A percentile compares a stretch with the other conserved stretches of the same genome.
These are phyloP conservation scores for Tokudaia muenninki DNA, from an alignment of 2,797 vertebrate species.

Conservation along the genomic window DNA sequence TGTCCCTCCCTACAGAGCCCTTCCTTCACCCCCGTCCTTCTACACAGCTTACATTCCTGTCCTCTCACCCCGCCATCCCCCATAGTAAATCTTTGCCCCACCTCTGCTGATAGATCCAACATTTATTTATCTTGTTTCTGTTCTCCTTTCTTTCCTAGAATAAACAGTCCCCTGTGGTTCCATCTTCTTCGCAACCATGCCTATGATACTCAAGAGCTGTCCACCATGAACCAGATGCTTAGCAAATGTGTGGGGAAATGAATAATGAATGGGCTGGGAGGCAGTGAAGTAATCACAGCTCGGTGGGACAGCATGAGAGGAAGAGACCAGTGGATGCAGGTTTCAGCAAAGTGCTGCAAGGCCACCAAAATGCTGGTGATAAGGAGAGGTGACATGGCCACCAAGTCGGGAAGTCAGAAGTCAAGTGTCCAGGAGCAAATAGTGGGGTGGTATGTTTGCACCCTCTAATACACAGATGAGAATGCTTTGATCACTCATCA, in stretches of 20 bases:
- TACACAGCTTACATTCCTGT: not conserved
- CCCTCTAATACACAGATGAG: not conserved
- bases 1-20: not conserved
- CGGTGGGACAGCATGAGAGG: rapidly evolving
- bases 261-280: rapidly evolving
- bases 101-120: not conserved
- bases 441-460: not conserved
- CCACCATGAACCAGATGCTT: not conserved
- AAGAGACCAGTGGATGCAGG: rapidly evolving
- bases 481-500: constrained; percentile 3
- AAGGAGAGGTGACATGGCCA: rapidly evolving
- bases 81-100: rapidly evolving
- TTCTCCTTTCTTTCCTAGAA: not conserved
- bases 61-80: too few relatives aligned
- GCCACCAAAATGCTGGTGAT: too few relatives aligned
- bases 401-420: not conserved
- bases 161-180: not conserved
- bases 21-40: not conserved
- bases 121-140: rapidly evolving
- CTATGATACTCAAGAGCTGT: rapidly evolving
- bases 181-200: not conserved
- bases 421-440: not conserved
- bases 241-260: rapidly evolving
- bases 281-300: rapidly evolving
- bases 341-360: too few relatives aligned